Base-by-base conservation (phyloP, 2,888 invertebrate genomes). In the Fragum whitleyi region DNA sequence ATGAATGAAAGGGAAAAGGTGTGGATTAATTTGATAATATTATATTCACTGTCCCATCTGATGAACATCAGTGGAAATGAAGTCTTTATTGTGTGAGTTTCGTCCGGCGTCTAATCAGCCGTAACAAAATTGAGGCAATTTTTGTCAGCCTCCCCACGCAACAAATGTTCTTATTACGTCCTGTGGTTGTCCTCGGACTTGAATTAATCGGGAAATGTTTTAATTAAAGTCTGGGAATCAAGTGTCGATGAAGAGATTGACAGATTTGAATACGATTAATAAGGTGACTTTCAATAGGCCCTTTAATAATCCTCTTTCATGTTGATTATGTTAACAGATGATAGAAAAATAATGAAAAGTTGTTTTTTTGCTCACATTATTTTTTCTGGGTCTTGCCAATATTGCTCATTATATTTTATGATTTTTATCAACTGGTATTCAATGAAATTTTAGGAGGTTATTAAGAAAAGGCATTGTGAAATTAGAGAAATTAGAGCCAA, bases 81-180 rank as follows among this genome's bases (percentile, higher is more conserved):
- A 65, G 65, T 42, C 42, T 36, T 65, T 65, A 65, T 65, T 65
- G 65, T 42, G 65, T 42, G 42, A 36, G 39, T 42, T 65, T 42
- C 42, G 42, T 16, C 42, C 36, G 9, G 42, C n/a, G 42, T 23
- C 65, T 65, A 65, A 65, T 65, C 65, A 65, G 42, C 36, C 53
- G 32, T 26, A 53, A n/a, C 29, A 47, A 69, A 69, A 53, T 69
- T 51, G 51, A 69, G 69, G 69, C 69, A 69, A 69, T 69, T 69
- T 69, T 53, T 53, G 69, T 53, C 53, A 29, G 65, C 23, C 65
- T 65, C 65, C 42, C 42, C 65, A 65, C 65, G 53, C 67, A 74
- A 74, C 74, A 74, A 74, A 65, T 74, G 67, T 65, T 65, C 74
- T 65, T 65, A 74, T 74, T 74, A 74, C 74, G 65, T 74, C 55